These are phyloP conservation scores for Mormyrops boulengeri DNA, from an alignment of 2,797 vertebrate species.

Conservation along the genomic window DNA sequence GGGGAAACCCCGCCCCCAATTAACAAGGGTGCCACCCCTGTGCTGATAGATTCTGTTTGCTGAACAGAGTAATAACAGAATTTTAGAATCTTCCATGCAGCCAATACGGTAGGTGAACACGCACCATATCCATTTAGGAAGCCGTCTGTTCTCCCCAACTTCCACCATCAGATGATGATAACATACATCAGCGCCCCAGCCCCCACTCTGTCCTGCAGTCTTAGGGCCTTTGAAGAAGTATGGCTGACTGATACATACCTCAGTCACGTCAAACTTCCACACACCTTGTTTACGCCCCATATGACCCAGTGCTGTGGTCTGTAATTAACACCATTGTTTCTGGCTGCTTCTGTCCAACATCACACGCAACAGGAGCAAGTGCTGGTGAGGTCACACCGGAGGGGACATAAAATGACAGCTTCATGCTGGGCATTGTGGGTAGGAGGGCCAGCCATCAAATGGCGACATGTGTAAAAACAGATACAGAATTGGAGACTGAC, in stretches of 20 bases:
- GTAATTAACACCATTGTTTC: not conserved
- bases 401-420: not conserved
- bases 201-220: not conserved
- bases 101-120: not conserved
- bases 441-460: not conserved
- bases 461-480: not conserved
- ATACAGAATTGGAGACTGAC: not conserved
- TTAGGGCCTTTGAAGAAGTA: not conserved
- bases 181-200: not conserved
- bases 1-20: not conserved
- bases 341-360: not conserved
- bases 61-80: not conserved
- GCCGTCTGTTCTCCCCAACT: not conserved
- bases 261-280: not conserved
- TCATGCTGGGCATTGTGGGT: not conserved
- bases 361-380: not conserved
- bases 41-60: not conserved
- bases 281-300: not conserved
- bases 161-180: not conserved
- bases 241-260: not conserved
- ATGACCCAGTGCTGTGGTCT: not conserved
- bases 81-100: not conserved
- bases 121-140: not conserved
- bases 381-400: not conserved
- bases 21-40: not conserved